phyloP scores from a whole-genome alignment of 2,113 vertebrate genomes.

The Callospermophilus lateralis region DNA sequence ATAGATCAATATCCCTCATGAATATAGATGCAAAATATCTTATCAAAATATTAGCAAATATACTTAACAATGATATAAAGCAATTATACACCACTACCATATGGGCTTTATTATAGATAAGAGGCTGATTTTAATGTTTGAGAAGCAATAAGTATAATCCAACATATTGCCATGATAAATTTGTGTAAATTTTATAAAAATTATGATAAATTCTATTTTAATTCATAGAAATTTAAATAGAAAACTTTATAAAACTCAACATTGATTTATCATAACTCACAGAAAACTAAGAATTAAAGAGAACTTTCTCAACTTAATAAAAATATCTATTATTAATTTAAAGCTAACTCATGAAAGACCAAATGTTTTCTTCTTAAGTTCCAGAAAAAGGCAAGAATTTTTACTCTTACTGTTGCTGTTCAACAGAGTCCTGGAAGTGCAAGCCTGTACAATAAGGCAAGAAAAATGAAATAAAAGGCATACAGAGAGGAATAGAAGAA shows the following conservation, averaged over 20 bases:
- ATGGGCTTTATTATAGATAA: background rate
- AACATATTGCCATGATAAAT: background rate
- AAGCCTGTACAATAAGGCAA: background rate
- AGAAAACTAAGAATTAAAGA: slow-evolving; percentile 15
- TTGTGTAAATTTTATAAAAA: too few species aligned
- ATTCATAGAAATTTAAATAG: background rate
- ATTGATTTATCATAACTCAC: background rate
- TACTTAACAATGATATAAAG: slow-evolving; percentile 21
- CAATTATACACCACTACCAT: background rate
- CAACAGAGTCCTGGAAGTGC: background rate
- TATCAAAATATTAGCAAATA: slow-evolving; percentile 45
- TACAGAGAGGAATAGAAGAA: background rate
- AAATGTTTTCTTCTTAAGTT: background rate
- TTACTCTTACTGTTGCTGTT: background rate
- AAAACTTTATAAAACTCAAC: background rate
- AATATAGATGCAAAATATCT: background rate
- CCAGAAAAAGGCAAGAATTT: background rate
- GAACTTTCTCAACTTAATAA: background rate
- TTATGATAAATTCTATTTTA: too few species aligned
- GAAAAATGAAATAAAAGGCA: slow-evolving; percentile 32
- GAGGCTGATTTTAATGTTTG: background rate
- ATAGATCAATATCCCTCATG: background rate
- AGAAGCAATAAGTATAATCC: background rate
- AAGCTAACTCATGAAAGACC: background rate
- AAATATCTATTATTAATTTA: background rate